Conservation (phyloP, 1,140 invertebrate genomes). For the Drosophila mauritiana region DNA sequence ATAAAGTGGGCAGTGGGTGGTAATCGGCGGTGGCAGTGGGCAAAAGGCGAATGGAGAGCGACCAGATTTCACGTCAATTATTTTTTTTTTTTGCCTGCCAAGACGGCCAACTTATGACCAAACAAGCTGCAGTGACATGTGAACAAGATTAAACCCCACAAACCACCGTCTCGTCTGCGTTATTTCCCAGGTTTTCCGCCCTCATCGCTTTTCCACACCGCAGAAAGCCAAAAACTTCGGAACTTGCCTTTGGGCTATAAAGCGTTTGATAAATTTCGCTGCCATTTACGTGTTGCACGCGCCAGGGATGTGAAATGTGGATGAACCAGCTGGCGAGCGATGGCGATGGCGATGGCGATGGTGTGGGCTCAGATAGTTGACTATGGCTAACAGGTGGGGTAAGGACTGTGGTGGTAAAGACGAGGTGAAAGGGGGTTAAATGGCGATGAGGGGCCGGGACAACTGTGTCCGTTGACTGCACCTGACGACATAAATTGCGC, state of each 20-base stretch:
- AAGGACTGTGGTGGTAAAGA: neutral
- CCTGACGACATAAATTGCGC: conserved; percentile 68
- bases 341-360: neutral
- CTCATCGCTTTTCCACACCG: conserved; percentile 9
- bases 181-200: conserved; percentile 15
- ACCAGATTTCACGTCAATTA: conserved; percentile 75
- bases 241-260: conserved; percentile 44
- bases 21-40: conserved; percentile 6
- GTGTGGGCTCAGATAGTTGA: conserved; percentile 34
- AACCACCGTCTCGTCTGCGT: neutral
- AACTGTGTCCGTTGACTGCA: conserved; percentile 49
- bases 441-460: conserved; percentile 6
- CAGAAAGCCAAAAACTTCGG: conserved; percentile 41
- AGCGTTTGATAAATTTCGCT: conserved; percentile 67
- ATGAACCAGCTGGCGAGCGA: conserved; percentile 18
- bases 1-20: conserved; percentile 41
- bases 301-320: conserved; percentile 48
- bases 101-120: conserved; percentile 59
- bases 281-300: conserved; percentile 72
- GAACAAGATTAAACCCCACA: conserved; percentile 48
- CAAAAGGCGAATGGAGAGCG: neutral
- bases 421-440: neutral
- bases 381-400: conserved; percentile 11
- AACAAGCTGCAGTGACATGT: conserved; percentile 64
- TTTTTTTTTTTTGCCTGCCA: conserved; percentile 19